These are phyloP conservation scores for Thereva nobilitata DNA, from an alignment of 2,888 invertebrate genomes.

Conservation along the genomic window DNA sequence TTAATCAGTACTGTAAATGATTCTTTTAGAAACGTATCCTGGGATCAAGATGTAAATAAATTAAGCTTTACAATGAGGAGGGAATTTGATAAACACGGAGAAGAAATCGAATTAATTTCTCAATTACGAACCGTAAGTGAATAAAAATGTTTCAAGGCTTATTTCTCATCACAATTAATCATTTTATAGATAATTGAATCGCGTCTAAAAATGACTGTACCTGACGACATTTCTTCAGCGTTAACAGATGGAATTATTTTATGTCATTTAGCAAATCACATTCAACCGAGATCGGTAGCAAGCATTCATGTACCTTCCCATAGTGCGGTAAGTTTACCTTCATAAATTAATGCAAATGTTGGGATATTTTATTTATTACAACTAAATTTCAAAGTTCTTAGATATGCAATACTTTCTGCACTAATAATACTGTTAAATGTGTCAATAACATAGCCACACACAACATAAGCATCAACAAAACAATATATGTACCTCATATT, in stretches of 20 bases:
- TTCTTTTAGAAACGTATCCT: slow-evolving; percentile 61
- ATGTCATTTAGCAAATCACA: slow-evolving; percentile 92
- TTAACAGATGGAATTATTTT: slow-evolving; percentile 90
- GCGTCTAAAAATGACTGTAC: slow-evolving; percentile 85
- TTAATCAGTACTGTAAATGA: neutral
- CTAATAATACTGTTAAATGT: too few relatives aligned
- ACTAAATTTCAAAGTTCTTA: neutral
- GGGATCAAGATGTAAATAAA: slow-evolving; percentile 76
- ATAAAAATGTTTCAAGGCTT: slow-evolving; percentile 2
- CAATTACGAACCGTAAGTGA: slow-evolving; percentile 77
- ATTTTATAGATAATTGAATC: slow-evolving; percentile 80
- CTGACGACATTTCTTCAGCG: slow-evolving; percentile 81
- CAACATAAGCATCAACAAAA: neutral
- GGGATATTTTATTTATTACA: neutral
- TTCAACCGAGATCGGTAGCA: slow-evolving; percentile 86
- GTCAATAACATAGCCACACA: too few relatives aligned
- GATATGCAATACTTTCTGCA: neutral
- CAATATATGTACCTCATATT: neutral
- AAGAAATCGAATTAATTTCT: slow-evolving; percentile 82
- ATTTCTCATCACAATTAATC: slow-evolving; percentile 20
- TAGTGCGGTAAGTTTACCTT: slow-evolving; percentile 71
- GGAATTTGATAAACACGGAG: slow-evolving; percentile 88
- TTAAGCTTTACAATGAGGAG: slow-evolving; percentile 90
- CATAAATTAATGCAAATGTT: slow-evolving; percentile 2
- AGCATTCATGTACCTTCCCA: slow-evolving; percentile 95